Conservation (phyloP, 2,113 vertebrate species). For the Piaya cayana region DNA sequence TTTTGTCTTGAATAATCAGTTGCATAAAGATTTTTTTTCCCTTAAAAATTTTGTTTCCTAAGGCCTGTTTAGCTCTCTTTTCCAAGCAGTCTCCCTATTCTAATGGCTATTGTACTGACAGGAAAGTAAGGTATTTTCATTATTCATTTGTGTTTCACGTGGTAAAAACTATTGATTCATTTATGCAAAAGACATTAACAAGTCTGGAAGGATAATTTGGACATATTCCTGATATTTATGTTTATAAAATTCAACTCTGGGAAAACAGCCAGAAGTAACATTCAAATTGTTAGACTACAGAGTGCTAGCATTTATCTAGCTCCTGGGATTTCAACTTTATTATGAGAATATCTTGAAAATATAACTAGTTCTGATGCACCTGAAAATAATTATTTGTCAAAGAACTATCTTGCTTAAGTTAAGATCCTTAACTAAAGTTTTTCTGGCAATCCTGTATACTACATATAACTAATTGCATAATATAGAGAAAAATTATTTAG, state of each 20-base stretch:
- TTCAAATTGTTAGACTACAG: not conserved
- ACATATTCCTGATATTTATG: not conserved
- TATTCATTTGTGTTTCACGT: not conserved
- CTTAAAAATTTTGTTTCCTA: not conserved
- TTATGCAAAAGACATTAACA: not conserved
- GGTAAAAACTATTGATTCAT: not conserved
- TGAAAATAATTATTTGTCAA: not conserved
- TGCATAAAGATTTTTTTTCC: not conserved
- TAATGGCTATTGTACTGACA: not conserved
- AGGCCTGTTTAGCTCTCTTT: not conserved
- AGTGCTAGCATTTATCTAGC: not conserved
- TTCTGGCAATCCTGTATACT: not conserved
- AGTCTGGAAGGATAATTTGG: not conserved
- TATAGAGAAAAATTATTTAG: not conserved
- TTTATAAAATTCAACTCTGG: not conserved
- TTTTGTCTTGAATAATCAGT: not conserved
- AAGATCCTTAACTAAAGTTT: not conserved
- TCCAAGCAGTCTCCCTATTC: not conserved
- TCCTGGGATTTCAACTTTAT: not conserved
- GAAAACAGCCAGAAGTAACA: not conserved
- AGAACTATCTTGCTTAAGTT: not conserved
- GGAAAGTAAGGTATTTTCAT: not conserved
- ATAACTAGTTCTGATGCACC: not conserved
- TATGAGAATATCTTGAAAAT: not conserved
- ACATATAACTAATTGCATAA: not conserved